Conservation (phyloP, 2,888 invertebrate genomes). For the Hololepta plana region DNA sequence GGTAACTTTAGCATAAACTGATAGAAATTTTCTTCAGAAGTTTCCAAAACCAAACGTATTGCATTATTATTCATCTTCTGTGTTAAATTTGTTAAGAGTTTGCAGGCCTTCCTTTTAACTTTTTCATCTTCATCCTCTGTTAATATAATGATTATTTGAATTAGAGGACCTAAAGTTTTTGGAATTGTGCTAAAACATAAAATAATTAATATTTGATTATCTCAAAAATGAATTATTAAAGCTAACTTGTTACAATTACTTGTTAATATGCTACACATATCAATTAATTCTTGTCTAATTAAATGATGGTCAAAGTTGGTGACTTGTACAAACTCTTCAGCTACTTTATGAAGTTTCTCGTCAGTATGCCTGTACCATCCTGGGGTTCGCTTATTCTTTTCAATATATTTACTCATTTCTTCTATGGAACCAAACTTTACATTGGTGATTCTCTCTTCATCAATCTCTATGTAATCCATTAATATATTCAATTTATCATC, state of each 20-base stretch:
- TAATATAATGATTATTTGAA: slow-evolving; percentile 49
- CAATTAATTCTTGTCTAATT: slow-evolving; percentile 43
- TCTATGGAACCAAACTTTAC: slow-evolving; percentile 7
- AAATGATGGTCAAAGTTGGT: slow-evolving; percentile 38
- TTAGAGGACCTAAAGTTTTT: slow-evolving; percentile 35
- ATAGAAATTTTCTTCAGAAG: slow-evolving; percentile 41
- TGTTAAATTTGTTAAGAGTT: slow-evolving; percentile 24
- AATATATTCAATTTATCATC: slow-evolving; percentile 11
- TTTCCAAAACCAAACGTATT: slow-evolving; percentile 31
- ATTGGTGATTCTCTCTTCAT: slow-evolving; percentile 5
- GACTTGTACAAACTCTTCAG: slow-evolving; percentile 32
- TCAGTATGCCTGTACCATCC: slow-evolving; percentile 42
- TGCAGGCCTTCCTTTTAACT: slow-evolving; percentile 28
- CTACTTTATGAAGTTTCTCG: slow-evolving; percentile 33
- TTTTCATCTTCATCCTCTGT: slow-evolving; percentile 43
- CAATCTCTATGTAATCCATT: slow-evolving; percentile 4
- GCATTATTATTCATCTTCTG: slow-evolving; percentile 23
- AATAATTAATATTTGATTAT: slow-evolving; percentile 5
- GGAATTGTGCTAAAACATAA: slow-evolving; percentile 37
- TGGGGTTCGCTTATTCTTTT: slow-evolving; percentile 24
- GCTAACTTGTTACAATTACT: slow-evolving; percentile 36
- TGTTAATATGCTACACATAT: slow-evolving; percentile 37
- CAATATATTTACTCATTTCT: slow-evolving; percentile 24
- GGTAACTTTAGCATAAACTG: slow-evolving; percentile 41
- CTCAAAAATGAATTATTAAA: slow-evolving; percentile 4